Evolutionary conservation across 2,888 invertebrate genomes (phyloP), one percentile per base, ranked within the genome.

Genomic region (Pogonocherus hispidulus): DNA sequence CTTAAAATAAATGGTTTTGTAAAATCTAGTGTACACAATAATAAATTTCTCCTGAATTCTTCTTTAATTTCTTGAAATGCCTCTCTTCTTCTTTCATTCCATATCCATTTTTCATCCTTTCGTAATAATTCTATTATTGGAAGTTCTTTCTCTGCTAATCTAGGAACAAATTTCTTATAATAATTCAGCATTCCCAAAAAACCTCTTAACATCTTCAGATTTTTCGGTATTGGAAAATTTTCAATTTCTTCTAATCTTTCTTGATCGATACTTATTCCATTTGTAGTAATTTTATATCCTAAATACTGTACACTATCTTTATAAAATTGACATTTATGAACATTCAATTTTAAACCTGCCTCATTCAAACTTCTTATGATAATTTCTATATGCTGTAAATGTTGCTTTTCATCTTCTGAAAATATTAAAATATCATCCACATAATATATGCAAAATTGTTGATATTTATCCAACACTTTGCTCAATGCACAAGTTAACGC

Each of bases 271-370:
- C 69, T 41, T 0, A 82, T 54, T 0, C 80, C 79, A 0, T 68
- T 20, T 6, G 47, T 63, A 18, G 74, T 76, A 5, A 69, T 35
- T 27, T 11, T 49, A 8, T 47, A 81, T 72, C 81, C 82, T 2
- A 82, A 67, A 57, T 78, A 83, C 9, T 79, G 73, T 3, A 83
- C 70, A 18, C 63, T 46, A 3, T 60, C 67, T 23, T 64, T 8
- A 3, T 79, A 71, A 60, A 83, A 82, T 3, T 47, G 19, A 65
- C 80, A 82, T 62, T 81, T 82, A 0, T 70, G 63, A 1, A 80
- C 47, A 60, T 82, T 82, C 2, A 83, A 37, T 2, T 79, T 81
- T 1, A 83, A 47, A n/a, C 78, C 76, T 4, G 80, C 76, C 0
- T 72, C 62, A 47, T 73, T 32, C 3, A 81, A 44, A 3, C 54